phyloP scores from a whole-genome alignment of 2,113 vertebrate species.

The Emberiza fucata region DNA sequence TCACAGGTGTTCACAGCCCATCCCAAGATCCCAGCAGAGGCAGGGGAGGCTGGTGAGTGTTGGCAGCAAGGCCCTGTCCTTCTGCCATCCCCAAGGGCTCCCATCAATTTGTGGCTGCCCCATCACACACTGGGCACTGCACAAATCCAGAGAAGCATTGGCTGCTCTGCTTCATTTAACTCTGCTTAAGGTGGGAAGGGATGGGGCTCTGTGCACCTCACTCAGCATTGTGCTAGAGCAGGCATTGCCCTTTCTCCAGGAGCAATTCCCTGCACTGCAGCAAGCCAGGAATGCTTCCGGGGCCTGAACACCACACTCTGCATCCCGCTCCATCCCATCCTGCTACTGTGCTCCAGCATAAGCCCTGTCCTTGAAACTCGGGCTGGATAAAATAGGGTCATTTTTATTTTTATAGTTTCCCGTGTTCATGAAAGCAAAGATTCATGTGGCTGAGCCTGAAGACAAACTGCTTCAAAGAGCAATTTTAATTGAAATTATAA shows the following conservation, averaged over 20 bases:
- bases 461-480: conserved; percentile 65
- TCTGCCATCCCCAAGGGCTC: background rate
- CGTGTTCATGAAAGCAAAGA: background rate
- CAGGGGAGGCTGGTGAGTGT: background rate
- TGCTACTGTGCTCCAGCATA: rapidly evolving
- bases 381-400: background rate
- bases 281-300: background rate
- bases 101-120: background rate
- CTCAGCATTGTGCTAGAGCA: rapidly evolving
- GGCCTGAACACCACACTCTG: rapidly evolving
- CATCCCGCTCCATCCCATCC: background rate
- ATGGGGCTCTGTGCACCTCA: background rate
- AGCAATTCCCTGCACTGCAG: background rate
- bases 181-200: background rate
- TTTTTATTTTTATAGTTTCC: conserved; percentile 27
- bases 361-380: background rate
- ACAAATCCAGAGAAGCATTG: background rate
- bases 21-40: background rate
- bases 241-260: background rate
- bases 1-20: background rate
- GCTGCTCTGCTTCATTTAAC: background rate
- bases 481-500: conserved; percentile 70
- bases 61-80: background rate
- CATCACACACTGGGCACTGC: rapidly evolving
- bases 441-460: background rate